Evolutionary conservation across 2,113 vertebrate genomes (phyloP), one percentile per base, ranked within the genome.

Genomic region (Columba janthina): DNA sequence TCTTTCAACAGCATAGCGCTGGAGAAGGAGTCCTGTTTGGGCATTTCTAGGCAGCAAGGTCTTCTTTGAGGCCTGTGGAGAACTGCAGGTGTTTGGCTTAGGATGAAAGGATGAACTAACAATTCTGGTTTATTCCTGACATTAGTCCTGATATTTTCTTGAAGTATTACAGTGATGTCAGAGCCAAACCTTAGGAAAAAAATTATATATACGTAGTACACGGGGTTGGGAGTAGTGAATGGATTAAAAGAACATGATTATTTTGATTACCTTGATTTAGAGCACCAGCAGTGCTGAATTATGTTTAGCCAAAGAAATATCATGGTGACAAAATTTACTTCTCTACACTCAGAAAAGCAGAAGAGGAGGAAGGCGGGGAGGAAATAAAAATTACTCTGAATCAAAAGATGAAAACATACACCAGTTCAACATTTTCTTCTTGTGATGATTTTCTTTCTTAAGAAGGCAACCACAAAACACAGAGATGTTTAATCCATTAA

Each of bases 281-380:
- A 86, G 82, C 24, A 6, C 82, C 82, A 88, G 90, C 1, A 0
- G 82, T 75, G 83, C 65, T 44, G 93, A 95, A 91, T 96, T 88
- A 81, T 93, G 79, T 96, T 88, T 83, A 72, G 96, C 96, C 96
- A 96, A 96, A 83, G 96, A 96, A 97, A 86, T n/a, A 94, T 94
- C 94, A 93, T 0, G 0, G 61, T 90, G 60, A 38, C 61, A 96
- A 84, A 96, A 97, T 96, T 96, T 96, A 95, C 93, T 94, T 73
- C 85, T 90, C 62, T 81, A 9, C 17, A 81, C 3, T 2, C 79
- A 78, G 79, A 67, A 77, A 80, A 89, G 57, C 61, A 85, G 32
- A 72, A 75, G 79, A 88, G 42, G 25, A 56, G 18, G 76, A 83
- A 83, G 53, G 83, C 50, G 48, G 64, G 46, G 26, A 70, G 62